Percentiles rank a stretch among this genome's conserved stretches.
phyloP scores from a whole-genome alignment of 2,888 invertebrate genomes.

The Lithophane ornitopus region DNA sequence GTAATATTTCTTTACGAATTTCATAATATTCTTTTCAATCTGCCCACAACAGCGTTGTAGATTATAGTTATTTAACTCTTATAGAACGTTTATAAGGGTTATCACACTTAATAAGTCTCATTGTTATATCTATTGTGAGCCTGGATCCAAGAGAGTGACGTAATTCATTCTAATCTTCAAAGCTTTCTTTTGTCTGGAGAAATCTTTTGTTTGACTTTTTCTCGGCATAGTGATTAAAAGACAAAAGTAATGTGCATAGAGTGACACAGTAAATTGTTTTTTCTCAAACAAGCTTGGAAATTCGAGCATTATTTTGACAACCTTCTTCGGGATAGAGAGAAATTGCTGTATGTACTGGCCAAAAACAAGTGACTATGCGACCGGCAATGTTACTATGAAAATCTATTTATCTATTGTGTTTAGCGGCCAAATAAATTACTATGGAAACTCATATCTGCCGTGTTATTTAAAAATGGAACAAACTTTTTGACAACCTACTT shows the following conservation, averaged over 20 bases:
- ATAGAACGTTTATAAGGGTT: slow-evolving; percentile 51
- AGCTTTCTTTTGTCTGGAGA: slow-evolving; percentile 53
- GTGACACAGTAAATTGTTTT: slow-evolving; percentile 55
- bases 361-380: too few species aligned
- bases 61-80: slow-evolving; percentile 47
- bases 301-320: too few species aligned
- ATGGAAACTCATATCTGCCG: too few species aligned
- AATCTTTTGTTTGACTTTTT: slow-evolving; percentile 64
- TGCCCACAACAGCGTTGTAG: slow-evolving; percentile 8
- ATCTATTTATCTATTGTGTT: too few species aligned
- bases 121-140: slow-evolving; percentile 67
- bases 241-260: slow-evolving; percentile 37
- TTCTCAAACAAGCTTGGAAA: too few species aligned
- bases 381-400: too few species aligned
- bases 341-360: too few species aligned
- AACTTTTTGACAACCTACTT: too few species aligned
- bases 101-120: slow-evolving; percentile 59
- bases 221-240: slow-evolving; percentile 49
- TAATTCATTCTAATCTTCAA: slow-evolving; percentile 64
- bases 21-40: slow-evolving; percentile 21
- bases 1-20: not conserved
- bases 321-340: too few species aligned
- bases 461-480: too few species aligned
- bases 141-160: slow-evolving; percentile 48
- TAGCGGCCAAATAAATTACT: too few species aligned